These are phyloP conservation scores for Calypte anna DNA, from an alignment of 2,113 vertebrate species.

Conservation along the genomic window DNA sequence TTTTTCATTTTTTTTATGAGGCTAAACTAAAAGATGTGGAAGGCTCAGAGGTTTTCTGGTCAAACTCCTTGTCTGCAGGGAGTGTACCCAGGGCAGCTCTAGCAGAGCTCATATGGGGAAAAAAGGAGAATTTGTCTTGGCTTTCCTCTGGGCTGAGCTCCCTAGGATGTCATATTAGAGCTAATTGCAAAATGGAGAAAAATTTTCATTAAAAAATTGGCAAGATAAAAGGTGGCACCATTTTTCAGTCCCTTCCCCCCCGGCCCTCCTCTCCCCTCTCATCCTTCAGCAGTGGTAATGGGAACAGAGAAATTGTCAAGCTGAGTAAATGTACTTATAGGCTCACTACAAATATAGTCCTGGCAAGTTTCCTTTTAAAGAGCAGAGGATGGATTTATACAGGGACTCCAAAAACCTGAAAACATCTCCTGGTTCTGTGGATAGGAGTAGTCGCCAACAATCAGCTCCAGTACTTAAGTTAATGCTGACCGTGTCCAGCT, in stretches of 20 bases:
- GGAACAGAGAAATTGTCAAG: not conserved
- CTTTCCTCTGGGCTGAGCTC: not conserved
- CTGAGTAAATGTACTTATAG: not conserved
- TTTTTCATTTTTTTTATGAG: not conserved
- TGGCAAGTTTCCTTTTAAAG: not conserved
- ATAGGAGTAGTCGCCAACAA: not conserved
- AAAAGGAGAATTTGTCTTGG: not conserved
- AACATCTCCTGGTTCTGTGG: not conserved
- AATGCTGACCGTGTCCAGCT: not conserved
- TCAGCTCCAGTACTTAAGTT: not conserved
- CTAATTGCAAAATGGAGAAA: not conserved
- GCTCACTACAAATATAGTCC: not conserved
- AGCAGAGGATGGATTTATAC: not conserved
- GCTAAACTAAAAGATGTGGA: not conserved
- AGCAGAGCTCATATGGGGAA: not conserved
- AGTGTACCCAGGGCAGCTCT: not conserved
- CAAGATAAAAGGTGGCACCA: not conserved
- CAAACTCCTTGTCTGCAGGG: not conserved
- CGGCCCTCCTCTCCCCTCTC: not conserved
- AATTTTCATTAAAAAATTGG: slow-evolving; percentile 26
- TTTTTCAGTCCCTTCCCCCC: not conserved
- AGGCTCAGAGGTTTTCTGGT: not conserved
- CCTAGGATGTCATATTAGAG: not conserved
- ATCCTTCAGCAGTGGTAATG: not conserved
- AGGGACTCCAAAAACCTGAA: not conserved